phyloP scores from a whole-genome alignment of 2,888 invertebrate species.

The Atethmia centrago region DNA sequence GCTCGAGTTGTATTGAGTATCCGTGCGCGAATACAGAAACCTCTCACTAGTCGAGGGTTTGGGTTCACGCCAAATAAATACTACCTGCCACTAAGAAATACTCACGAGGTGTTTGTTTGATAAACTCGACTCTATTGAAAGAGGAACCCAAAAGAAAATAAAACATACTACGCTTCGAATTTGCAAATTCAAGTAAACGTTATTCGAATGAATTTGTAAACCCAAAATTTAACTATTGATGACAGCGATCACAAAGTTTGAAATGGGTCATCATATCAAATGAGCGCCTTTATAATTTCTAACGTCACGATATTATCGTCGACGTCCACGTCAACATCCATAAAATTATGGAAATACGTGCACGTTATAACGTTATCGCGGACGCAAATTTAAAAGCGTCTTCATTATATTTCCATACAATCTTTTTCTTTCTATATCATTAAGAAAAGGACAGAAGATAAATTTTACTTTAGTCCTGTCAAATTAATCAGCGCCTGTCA shows the following conservation, averaged over 20 bases:
- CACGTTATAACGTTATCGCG: neutral
- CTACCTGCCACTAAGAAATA: slow-evolving; percentile 22
- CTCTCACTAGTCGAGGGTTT: slow-evolving; percentile 18
- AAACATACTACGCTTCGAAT: neutral
- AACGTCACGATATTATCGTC: neutral
- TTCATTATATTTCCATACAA: neutral
- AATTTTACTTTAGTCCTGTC: too few relatives aligned
- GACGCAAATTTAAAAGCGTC: neutral
- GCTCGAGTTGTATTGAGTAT: slow-evolving; percentile 4
- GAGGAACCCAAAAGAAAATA: neutral
- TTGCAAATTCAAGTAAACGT: neutral
- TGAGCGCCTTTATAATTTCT: neutral
- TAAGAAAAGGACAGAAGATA: too few relatives aligned
- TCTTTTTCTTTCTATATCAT: too few relatives aligned
- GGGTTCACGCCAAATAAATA: slow-evolving; percentile 35
- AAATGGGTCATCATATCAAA: neutral
- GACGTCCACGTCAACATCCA: too few relatives aligned
- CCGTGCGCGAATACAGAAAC: neutral
- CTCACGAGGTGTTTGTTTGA: neutral
- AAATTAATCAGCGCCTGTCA: too few relatives aligned
- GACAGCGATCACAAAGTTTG: neutral
- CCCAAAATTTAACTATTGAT: too few relatives aligned
- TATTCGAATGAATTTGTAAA: neutral
- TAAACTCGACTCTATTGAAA: slow-evolving; percentile 29
- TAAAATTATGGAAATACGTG: neutral